phyloP scores from a whole-genome alignment of 2,797 vertebrate genomes.

The Streptopelia turtur region DNA sequence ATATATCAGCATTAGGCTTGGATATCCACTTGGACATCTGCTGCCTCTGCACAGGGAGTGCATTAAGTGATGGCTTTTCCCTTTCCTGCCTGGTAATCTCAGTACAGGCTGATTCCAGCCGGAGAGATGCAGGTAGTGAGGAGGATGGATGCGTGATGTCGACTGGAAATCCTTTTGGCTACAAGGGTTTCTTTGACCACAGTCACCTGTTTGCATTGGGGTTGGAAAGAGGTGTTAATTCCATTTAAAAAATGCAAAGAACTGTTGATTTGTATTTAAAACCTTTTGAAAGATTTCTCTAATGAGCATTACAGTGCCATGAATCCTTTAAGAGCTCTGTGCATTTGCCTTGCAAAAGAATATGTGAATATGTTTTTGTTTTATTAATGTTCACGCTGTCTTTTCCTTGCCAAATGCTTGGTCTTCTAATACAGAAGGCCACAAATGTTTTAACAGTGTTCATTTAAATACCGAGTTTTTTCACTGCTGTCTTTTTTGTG shows the following conservation, averaged over 20 bases:
- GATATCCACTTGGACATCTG: constrained; percentile 59
- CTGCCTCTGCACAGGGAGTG: constrained; percentile 9
- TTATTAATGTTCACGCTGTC: neutral
- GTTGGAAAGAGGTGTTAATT: neutral
- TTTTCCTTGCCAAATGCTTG: neutral
- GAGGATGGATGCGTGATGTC: neutral
- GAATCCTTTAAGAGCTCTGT: neutral
- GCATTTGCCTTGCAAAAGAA: neutral
- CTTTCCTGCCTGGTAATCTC: constrained; percentile 42
- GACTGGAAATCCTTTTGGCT: neutral
- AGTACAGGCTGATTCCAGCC: neutral
- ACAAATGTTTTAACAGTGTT: neutral
- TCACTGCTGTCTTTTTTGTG: neutral
- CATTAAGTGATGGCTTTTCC: constrained; percentile 46
- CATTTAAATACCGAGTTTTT: neutral
- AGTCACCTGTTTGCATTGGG: neutral
- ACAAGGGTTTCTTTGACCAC: neutral
- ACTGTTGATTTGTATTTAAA: neutral
- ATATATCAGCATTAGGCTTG: constrained; percentile 29
- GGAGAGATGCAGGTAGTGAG: neutral
- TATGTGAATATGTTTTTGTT: neutral
- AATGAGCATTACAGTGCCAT: neutral
- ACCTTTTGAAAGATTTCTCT: neutral
- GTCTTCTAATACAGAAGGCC: neutral
- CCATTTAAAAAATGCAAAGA: neutral